These are phyloP conservation scores for Sylvicapra grimmia DNA, from an alignment of 2,113 vertebrate species.

Conservation along the genomic window DNA sequence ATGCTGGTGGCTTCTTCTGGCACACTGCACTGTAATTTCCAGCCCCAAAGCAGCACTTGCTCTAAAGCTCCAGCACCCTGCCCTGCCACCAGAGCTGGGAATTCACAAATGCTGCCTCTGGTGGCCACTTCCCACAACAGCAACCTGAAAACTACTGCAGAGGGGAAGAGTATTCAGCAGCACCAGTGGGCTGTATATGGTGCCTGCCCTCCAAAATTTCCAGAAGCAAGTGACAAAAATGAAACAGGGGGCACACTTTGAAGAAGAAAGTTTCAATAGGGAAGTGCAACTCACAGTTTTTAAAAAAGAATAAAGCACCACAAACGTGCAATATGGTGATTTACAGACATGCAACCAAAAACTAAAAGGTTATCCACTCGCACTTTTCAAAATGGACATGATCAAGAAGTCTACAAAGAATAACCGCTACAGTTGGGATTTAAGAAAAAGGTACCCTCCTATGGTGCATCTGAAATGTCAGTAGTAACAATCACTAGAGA, in stretches of 20 bases:
- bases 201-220: background rate
- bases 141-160: background rate
- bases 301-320: background rate
- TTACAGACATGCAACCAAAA: background rate
- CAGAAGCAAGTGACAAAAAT: background rate
- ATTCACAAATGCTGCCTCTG: background rate
- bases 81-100: background rate
- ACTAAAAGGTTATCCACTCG: background rate
- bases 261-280: background rate
- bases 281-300: background rate
- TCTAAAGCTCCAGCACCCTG: background rate
- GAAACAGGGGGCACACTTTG: background rate
- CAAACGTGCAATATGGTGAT: background rate
- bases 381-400: background rate
- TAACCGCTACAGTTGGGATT: background rate
- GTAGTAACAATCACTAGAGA: background rate
- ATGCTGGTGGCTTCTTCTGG: background rate
- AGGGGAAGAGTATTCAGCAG: background rate
- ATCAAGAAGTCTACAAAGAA: background rate
- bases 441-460: background rate
- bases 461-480: background rate
- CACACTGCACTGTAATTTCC: background rate
- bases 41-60: background rate
- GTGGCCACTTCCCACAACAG: background rate
- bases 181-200: background rate